Evolutionary conservation across 2,113 vertebrate genomes (phyloP), one percentile per base, ranked within the genome.

Genomic region (Piprites chloris): DNA sequence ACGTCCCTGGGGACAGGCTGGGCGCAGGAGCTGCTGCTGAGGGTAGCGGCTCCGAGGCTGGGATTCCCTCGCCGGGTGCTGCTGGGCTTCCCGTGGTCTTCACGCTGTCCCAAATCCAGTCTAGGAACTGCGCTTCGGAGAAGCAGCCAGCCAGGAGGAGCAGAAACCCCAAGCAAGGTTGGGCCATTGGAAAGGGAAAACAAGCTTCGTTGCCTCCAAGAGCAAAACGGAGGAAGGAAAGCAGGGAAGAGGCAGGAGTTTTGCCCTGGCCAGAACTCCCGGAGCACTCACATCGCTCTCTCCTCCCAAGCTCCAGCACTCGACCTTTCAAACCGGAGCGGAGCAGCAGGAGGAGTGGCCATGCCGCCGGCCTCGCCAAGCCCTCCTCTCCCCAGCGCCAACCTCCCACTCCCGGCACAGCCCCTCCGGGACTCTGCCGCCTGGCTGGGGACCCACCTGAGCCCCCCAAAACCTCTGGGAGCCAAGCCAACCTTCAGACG

Each of bases 111-210:
- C 94, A 98, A 95, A 95, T 24, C 97, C 97, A 95, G 30, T 39
- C 32, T 30, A 82, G 86, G 95, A 98, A 97, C 53, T 96, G 92
- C 2, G 96, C 95, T 41, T 98, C 42, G 0, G 98, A 96, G 50
- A 97, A 94, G 85, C 86, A 98, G 89, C 93, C 94, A 67, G 98
- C 74, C 83, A 99, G 86, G 80, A 98, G 44, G 33, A 98, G 73
- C 85, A 98, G 93, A 95, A 98, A 73, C 44, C 94, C 87, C 89
- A 97, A n/a, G 58, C 50, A 13, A 79, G 66, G 94, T 78, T 87
- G 93, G 74, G 97, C 90, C 96, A 98, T 97, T 5, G 44, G 78
- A 35, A 86, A 73, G 59, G 30, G 14, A 85, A 50, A 76, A 61
- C 0, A 0, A 79, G 69, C 30, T 37, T 39, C 0, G n/a, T 8